A percentile compares a stretch with the other conserved stretches of the same genome.
Evolutionary conservation across 2,888 invertebrate species (phyloP).

Genomic region (Acronicta psi): DNA sequence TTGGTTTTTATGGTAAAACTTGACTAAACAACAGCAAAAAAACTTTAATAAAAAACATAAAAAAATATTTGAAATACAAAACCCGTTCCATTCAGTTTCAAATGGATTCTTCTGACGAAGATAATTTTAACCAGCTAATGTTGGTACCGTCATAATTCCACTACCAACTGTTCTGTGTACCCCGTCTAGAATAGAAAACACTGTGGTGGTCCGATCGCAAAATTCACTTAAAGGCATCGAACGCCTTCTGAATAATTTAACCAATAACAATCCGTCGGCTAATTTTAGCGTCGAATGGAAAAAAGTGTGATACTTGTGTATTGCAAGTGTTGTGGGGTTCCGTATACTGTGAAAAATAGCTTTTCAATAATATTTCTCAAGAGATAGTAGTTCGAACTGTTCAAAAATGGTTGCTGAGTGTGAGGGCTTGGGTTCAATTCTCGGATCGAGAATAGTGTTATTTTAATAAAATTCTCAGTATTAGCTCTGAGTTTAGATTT

Average conservation of each 20-base stretch:
- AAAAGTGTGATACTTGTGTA: slow-evolving; percentile 61
- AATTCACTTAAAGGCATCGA: slow-evolving; percentile 87
- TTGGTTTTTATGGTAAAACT: too few species aligned
- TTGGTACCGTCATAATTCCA: slow-evolving; percentile 26
- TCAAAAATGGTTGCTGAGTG: too few species aligned
- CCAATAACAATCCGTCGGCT: slow-evolving; percentile 86
- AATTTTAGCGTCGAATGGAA: slow-evolving; percentile 82
- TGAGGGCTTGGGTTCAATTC: too few species aligned
- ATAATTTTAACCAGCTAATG: slow-evolving; percentile 21
- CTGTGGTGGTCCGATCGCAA: slow-evolving; percentile 74
- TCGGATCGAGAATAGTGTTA: too few species aligned
- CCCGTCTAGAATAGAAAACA: slow-evolving; percentile 51
- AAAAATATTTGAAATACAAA: neutral
- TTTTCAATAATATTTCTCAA: too few species aligned
- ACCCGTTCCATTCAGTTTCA: neutral
- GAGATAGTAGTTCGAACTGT: too few species aligned
- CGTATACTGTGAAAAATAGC: slow-evolving; percentile 13
- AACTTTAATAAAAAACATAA: neutral
- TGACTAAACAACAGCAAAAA: too few species aligned
- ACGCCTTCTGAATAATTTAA: slow-evolving; percentile 86
- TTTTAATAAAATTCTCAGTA: too few species aligned
- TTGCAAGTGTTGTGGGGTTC: slow-evolving; percentile 44
- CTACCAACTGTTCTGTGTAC: slow-evolving; percentile 37
- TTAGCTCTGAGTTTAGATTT: too few species aligned
- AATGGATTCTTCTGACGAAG: slow-evolving; percentile 2